These are phyloP conservation scores for Notodonta ziczac DNA, from an alignment of 2,888 invertebrate species.

Conservation along the genomic window DNA sequence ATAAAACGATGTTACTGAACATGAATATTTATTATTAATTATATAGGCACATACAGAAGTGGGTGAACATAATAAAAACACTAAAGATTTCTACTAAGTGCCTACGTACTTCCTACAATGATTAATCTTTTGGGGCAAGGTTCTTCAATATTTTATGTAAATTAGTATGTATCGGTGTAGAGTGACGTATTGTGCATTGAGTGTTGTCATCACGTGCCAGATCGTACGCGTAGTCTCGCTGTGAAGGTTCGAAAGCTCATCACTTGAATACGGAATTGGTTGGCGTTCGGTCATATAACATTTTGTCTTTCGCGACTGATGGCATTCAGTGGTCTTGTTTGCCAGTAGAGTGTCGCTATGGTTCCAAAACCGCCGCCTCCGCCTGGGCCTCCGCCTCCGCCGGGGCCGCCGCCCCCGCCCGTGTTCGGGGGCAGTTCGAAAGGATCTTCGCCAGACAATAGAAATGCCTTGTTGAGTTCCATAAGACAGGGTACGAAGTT, in stretches of 20 bases:
- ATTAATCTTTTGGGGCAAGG: slow-evolving; percentile 78
- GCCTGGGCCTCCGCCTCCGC: slow-evolving; percentile 87
- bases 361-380: slow-evolving; percentile 86
- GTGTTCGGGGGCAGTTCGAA: slow-evolving; percentile 74
- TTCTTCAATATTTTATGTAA: slow-evolving; percentile 74
- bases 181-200: slow-evolving; percentile 62
- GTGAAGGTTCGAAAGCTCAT: slow-evolving; percentile 41
- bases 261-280: slow-evolving; percentile 35
- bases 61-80: slow-evolving; percentile 66
- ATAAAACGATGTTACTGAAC: slow-evolving; percentile 34
- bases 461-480: slow-evolving; percentile 90
- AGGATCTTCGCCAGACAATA: slow-evolving; percentile 81
- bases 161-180: slow-evolving; percentile 68
- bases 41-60: slow-evolving; percentile 28
- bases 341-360: slow-evolving; percentile 49
- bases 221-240: slow-evolving; percentile 49
- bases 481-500: slow-evolving; percentile 92
- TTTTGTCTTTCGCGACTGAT: slow-evolving; percentile 43
- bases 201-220: slow-evolving; percentile 66
- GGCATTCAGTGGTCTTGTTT: slow-evolving; percentile 50
- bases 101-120: slow-evolving; percentile 77
- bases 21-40: slow-evolving; percentile 20
- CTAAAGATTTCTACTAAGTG: slow-evolving; percentile 39
- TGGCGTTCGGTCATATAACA: slow-evolving; percentile 32
- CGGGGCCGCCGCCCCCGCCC: slow-evolving; percentile 84